Evolutionary conservation across 2,113 vertebrate genomes (phyloP), one percentile per base, ranked within the genome.

Genomic region (Solea senegalensis): DNA sequence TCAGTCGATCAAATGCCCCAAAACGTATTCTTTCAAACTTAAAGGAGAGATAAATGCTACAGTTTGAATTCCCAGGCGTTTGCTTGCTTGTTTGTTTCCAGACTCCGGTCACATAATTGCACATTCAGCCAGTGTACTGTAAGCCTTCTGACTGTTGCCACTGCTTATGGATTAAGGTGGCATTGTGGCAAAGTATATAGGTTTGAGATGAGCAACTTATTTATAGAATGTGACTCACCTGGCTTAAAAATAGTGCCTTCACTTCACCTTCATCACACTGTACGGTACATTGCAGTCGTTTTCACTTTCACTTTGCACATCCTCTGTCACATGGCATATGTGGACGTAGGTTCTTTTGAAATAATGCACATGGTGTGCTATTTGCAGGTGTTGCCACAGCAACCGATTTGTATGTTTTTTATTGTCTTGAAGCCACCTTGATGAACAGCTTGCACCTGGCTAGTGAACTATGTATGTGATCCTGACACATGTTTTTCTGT

Each of bases 351-450:
- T 45, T 60, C n/a, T 41, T 15, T 41, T 15, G 12, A 46, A 1
- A 28, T 28, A n/a, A 64, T 64, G 55, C 26, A 55, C 26, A 16
- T 43, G 4, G 13, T 34, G 7, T 52, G 15, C n/a, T 14, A 43
- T 21, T 62, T 3, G 39, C 13, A 44, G 26, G 43, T 26, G 59
- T 41, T 83, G 39, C 61, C 60, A 74, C 73, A 55, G 9, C 55
- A 70, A 70, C 65, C 26, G 14, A 34, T 21, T 15, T 34, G 28
- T 58, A 9, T 16, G 9, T 40, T 10, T 13, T 56, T 43, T 44
- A 13, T 28, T 14, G 11, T 0, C 7, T 8, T 5, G 5, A 34
- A 34, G 34, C 34, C 48, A 26, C 48, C 10, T 14, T 40, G 12
- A 40, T 16, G 3, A 46, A 66, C 8, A 44, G 43, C 8, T 43